Evolutionary conservation across 2,113 vertebrate species (phyloP).

Genomic region (Agapornis roseicollis): DNA sequence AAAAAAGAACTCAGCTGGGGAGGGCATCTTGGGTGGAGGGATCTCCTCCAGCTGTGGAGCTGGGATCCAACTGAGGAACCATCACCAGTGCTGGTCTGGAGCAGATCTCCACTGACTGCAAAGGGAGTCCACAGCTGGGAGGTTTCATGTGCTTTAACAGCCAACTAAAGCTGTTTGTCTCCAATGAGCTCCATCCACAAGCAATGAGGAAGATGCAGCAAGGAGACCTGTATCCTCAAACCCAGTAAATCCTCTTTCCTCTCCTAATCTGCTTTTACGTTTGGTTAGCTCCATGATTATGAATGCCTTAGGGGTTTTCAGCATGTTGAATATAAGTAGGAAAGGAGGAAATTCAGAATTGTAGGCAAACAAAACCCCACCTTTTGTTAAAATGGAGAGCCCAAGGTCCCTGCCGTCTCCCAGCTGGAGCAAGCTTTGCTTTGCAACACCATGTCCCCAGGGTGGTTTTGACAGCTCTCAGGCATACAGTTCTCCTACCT

Average conservation of each 20-base stretch:
- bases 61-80: background rate
- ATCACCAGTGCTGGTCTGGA: background rate
- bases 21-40: background rate
- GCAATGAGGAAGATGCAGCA: background rate
- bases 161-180: background rate
- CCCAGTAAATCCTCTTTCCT: background rate
- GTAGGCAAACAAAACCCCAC: background rate
- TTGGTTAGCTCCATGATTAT: background rate
- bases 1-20: background rate
- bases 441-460: fast-evolving
- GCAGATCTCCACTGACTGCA: background rate
- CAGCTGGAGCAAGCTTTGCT: background rate
- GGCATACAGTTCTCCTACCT: background rate
- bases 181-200: background rate
- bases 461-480: background rate
- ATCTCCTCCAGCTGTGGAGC: background rate
- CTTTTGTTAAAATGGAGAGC: background rate
- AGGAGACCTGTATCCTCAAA: background rate
- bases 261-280: background rate
- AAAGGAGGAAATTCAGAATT: background rate
- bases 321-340: background rate
- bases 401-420: background rate
- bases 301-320: background rate
- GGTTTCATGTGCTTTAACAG: fast-evolving
- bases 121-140: background rate